These are phyloP conservation scores for Pilophorus perplexus DNA, from an alignment of 2,888 invertebrate genomes.

Conservation along the genomic window DNA sequence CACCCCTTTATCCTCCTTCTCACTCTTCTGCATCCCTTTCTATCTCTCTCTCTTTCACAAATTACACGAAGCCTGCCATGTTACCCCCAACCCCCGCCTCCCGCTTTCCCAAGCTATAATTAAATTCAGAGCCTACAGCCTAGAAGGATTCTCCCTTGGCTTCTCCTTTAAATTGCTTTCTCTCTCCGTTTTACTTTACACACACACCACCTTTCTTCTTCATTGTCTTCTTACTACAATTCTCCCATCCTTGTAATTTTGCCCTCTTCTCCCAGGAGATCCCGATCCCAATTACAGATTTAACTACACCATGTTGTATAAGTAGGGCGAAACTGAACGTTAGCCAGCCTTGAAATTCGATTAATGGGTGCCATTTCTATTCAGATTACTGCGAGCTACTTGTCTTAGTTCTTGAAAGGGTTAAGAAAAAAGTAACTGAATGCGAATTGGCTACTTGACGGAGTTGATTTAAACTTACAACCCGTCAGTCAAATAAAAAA, in stretches of 20 bases:
- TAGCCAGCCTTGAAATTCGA: too few relatives aligned
- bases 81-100: conserved; percentile 13
- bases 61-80: conserved; percentile 42
- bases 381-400: too few relatives aligned
- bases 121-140: conserved; percentile 44
- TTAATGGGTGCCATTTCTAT: too few relatives aligned
- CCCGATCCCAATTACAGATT: conserved; percentile 46
- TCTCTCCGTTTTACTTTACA: conserved; percentile 39
- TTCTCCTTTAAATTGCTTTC: conserved; percentile 46
- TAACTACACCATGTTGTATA: too few relatives aligned
- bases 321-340: too few relatives aligned
- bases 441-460: too few relatives aligned
- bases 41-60: conserved; percentile 44
- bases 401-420: too few relatives aligned
- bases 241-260: background rate
- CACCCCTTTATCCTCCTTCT: conserved; percentile 2
- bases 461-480: too few relatives aligned
- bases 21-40: conserved; percentile 7
- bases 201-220: conserved; percentile 33
- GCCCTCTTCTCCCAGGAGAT: conserved; percentile 4
- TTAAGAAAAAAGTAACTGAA: too few relatives aligned
- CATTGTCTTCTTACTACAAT: background rate
- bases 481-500: too few relatives aligned
- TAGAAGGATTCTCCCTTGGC: conserved; percentile 18
- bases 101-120: conserved; percentile 41